These are phyloP conservation scores for Rachycentron canadum DNA, from an alignment of 2,797 vertebrate genomes.

Conservation along the genomic window DNA sequence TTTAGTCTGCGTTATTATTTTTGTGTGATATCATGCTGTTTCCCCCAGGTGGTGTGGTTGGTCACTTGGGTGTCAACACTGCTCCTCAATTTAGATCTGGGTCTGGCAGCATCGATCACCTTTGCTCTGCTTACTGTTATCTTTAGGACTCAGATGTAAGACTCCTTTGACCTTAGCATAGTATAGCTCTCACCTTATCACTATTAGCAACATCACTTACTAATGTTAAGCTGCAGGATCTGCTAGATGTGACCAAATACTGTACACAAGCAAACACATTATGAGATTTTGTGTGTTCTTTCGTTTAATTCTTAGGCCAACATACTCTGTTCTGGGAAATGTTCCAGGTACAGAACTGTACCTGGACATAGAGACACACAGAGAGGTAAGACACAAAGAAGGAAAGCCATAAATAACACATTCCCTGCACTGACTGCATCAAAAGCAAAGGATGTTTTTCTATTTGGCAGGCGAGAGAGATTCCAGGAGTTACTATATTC, in stretches of 20 bases:
- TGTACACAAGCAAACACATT: neutral
- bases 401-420: neutral
- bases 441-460: neutral
- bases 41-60: constrained; percentile 91
- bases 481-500: constrained; percentile 95
- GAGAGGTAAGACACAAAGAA: constrained; percentile 72
- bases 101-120: constrained; percentile 88
- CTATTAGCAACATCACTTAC: neutral
- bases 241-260: neutral
- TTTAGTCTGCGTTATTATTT: neutral
- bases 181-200: neutral
- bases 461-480: constrained; percentile 87
- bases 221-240: neutral
- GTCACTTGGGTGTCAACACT: constrained; percentile 92
- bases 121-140: constrained; percentile 94
- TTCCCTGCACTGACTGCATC: neutral
- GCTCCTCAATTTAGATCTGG: constrained; percentile 93
- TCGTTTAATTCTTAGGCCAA: constrained; percentile 74
- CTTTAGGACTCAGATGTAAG: constrained; percentile 95
- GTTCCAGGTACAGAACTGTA: constrained; percentile 87
- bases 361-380: constrained; percentile 83
- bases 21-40: neutral
- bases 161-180: constrained; percentile 41
- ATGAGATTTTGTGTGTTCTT: neutral
- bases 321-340: constrained; percentile 86